Percentiles rank a stretch among this genome's conserved stretches.
These are phyloP conservation scores for Mustelus asterias DNA, from an alignment of 2,113 vertebrate species.

Conservation along the genomic window DNA sequence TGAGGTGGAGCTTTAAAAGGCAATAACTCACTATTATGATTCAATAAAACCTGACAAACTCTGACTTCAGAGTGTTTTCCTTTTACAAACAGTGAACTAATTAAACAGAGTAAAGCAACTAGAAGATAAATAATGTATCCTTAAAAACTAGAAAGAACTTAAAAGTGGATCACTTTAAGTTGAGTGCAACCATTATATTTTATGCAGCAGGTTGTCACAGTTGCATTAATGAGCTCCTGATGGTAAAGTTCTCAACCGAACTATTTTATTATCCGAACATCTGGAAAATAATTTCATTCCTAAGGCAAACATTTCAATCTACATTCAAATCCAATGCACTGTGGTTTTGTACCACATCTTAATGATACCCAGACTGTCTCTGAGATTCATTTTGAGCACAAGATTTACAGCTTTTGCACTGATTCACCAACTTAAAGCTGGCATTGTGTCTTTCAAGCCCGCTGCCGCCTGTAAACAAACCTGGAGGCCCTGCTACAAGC, in stretches of 20 bases:
- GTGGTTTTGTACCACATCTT: not conserved
- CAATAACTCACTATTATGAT: not conserved
- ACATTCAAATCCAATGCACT: not conserved
- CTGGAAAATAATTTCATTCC: not conserved
- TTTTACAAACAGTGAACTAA: not conserved
- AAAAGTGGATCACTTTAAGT: not conserved
- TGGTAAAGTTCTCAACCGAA: not conserved
- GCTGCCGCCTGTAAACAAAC: not conserved
- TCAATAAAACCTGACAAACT: not conserved
- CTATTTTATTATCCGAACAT: not conserved
- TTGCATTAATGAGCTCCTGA: not conserved
- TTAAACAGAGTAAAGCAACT: not conserved
- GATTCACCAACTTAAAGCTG: not conserved
- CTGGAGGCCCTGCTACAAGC: not conserved
- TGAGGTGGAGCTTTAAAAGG: not conserved
- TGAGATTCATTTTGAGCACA: not conserved
- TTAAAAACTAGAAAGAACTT: not conserved
- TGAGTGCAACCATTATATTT: not conserved
- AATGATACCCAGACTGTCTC: not conserved
- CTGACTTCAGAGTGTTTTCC: not conserved
- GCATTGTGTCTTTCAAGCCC: not conserved
- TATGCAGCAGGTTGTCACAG: not conserved
- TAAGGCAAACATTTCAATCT: not conserved
- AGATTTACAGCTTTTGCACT: not conserved
- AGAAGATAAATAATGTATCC: not conserved